Base-by-base conservation (phyloP, 2,797 vertebrate genomes). In the Hypotaenidia okinawae region DNA sequence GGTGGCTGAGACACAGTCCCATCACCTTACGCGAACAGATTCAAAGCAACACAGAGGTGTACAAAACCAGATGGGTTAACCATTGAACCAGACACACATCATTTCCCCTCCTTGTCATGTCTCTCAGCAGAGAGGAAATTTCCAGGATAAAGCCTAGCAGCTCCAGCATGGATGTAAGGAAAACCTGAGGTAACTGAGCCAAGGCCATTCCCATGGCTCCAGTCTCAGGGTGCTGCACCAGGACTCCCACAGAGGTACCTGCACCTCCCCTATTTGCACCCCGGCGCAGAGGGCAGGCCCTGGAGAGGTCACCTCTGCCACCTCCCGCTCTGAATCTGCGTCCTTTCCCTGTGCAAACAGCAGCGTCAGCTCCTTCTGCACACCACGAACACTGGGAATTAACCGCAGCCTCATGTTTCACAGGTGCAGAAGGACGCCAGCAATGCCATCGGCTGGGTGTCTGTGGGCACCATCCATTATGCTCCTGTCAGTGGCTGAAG, bases 131-230 rank as follows among this genome's bases (percentile, higher is more conserved):
- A 58, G 37, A 45, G 59, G 59, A 66, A 72, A n/a, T 39, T 41
- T 66, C 37, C 4, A 0, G 43, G 66, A 30, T 51, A 30, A 58
- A 37, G 15, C 0, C 11, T 16, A n/a, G 35, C 43, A 57, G 57
- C 32, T 32, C 12, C 25, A 17, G 86, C 35, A 23, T 0, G 0
- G 66, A 58, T 24, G 41, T 28, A 43, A 23, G 51, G 66, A 27
- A 43, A 51, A 1, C 2, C 22, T 0, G 3, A 0, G 1, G 30
- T 27, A 57, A 9, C 2, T 22, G 55, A 49, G 41, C 35, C 27
- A 4, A 54, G 25, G n/a, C 23, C 17, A 1, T 10, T 19, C 58
- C 15, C 7, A 2, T 52, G 28, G 0, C 3, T 10, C 62, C 19
- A 21, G 16, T n/a, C 49, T 30, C 17, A 1, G 5, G 1, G 16